Evolutionary conservation across 2,113 vertebrate species (phyloP), one percentile per base, ranked within the genome.

Genomic region (Oncorhynchus clarkii): DNA sequence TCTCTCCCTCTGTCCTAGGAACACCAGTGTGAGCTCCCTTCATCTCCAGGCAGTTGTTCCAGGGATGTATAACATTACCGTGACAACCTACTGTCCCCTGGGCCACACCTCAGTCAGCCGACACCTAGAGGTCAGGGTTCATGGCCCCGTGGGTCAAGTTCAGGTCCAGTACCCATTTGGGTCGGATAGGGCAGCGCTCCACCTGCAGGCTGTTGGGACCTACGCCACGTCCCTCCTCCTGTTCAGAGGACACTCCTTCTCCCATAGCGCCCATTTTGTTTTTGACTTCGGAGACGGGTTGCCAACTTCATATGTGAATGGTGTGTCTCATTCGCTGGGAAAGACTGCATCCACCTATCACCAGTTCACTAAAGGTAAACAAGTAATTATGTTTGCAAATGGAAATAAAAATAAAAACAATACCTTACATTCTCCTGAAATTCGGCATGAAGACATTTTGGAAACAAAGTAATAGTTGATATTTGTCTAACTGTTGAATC

Each of bases 251-350:
- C 78, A 73, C 1, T 16, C 54, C 18, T 24, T 70, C 57, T 51
- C 79, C 0, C 8, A 64, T 27, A 78, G 54, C 18, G 29, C 74
- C 13, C 71, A 64, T 67, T 82, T 91, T 49, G 22, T 6, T 4
- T n/a, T 83, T 39, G 82, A 82, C 22, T 91, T 91, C 0, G 86
- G 88, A 59, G 88, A 89, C 14, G 22, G 31, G 14, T 74, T 78
- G 16, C 74, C 49, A 1, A 24, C n/a, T 3, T 9, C 81, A 2
- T 74, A 72, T 57, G 64, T 80, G 49, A 80, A 51, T 22, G 62
- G 79, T n/a, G 16, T 0, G 14, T 13, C 73, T 0, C 1, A 29
- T 1, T 67, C 27, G 34, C 39, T 29, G 2, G 59, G 72, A 18
- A 6, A 18, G 2, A 13, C 1, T 0, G 27, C 84, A 22, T 84